Percentiles rank a stretch among this genome's conserved stretches.
Evolutionary conservation across 2,797 vertebrate species (phyloP).

Genomic region (Tokudaia muenninki): DNA sequence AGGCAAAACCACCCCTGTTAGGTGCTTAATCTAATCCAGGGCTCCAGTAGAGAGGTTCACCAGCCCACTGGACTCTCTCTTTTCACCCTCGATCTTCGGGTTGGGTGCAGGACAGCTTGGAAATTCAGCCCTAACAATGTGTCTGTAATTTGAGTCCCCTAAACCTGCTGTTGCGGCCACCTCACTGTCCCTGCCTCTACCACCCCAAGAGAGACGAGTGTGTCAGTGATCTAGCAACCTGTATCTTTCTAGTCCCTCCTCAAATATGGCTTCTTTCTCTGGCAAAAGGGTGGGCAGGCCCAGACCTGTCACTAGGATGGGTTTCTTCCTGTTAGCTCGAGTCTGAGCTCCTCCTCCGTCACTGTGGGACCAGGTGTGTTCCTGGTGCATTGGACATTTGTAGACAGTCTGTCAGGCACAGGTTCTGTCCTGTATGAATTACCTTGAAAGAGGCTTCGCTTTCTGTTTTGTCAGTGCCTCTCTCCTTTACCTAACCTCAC

Average conservation of each 20-base stretch:
- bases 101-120: conserved; percentile 9
- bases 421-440: conserved; percentile 84
- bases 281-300: not conserved
- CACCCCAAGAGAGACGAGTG: not conserved
- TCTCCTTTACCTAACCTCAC: conserved; percentile 84
- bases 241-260: not conserved
- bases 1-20: conserved; percentile 84
- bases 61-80: conserved; percentile 84
- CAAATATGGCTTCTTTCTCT: conserved; percentile 9
- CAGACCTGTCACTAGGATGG: conserved; percentile 44
- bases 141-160: not conserved
- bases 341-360: conserved; percentile 76
- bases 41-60: conserved; percentile 74
- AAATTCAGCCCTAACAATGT: conserved; percentile 7
- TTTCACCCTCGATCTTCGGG: conserved; percentile 83
- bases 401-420: conserved; percentile 73
- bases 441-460: conserved; percentile 79
- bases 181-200: not conserved
- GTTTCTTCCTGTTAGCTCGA: conserved; percentile 77
- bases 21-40: conserved; percentile 87
- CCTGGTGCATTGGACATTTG: conserved; percentile 82
- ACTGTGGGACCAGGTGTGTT: conserved; percentile 62
- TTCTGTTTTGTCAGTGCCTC: conserved; percentile 74
- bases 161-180: not conserved
- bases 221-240: not conserved